Evolutionary conservation across 2,797 vertebrate genomes (phyloP).

Genomic region (Siniperca undulata): DNA sequence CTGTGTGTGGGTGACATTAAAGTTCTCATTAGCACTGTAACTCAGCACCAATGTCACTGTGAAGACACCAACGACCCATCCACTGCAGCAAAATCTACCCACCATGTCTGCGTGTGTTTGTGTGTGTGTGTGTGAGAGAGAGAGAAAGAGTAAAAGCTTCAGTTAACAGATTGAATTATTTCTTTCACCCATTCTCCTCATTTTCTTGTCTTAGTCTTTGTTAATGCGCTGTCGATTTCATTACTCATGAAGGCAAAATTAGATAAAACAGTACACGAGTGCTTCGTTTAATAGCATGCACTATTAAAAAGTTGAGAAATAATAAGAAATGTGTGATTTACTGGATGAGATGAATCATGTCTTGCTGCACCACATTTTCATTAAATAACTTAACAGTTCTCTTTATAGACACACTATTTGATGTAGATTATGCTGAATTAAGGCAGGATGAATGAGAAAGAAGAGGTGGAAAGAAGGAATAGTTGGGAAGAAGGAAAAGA

Average conservation of each 20-base stretch:
- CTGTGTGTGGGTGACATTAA: slow-evolving; percentile 84
- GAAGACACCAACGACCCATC: slow-evolving; percentile 78
- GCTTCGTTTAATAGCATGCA: slow-evolving; percentile 39
- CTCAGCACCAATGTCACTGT: slow-evolving; percentile 81
- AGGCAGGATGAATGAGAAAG: slow-evolving; percentile 59
- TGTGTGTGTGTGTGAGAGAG: not conserved
- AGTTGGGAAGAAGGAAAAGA: slow-evolving; percentile 63
- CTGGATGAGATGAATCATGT: slow-evolving; percentile 39
- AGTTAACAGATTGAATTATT: slow-evolving; percentile 47
- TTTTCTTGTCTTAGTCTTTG: slow-evolving; percentile 40
- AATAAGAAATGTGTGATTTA: slow-evolving; percentile 42
- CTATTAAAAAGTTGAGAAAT: slow-evolving; percentile 42
- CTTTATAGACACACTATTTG: slow-evolving; percentile 40
- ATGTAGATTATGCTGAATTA: slow-evolving; percentile 47
- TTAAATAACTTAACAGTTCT: slow-evolving; percentile 53
- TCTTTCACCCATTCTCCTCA: slow-evolving; percentile 33
- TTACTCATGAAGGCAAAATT: slow-evolving; percentile 43
- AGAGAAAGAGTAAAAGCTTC: slow-evolving; percentile 45
- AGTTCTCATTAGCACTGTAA: slow-evolving; percentile 84
- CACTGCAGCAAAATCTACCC: slow-evolving; percentile 67
- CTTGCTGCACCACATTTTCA: slow-evolving; percentile 35
- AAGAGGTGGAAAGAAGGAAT: slow-evolving; percentile 67
- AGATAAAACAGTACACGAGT: slow-evolving; percentile 35
- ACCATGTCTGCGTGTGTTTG: slow-evolving; percentile 31
- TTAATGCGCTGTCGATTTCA: slow-evolving; percentile 39